A percentile compares a stretch with the other conserved stretches of the same genome.
Conservation (phyloP, 1,140 invertebrate genomes). For the Paraescarpia echinospica region DNA sequence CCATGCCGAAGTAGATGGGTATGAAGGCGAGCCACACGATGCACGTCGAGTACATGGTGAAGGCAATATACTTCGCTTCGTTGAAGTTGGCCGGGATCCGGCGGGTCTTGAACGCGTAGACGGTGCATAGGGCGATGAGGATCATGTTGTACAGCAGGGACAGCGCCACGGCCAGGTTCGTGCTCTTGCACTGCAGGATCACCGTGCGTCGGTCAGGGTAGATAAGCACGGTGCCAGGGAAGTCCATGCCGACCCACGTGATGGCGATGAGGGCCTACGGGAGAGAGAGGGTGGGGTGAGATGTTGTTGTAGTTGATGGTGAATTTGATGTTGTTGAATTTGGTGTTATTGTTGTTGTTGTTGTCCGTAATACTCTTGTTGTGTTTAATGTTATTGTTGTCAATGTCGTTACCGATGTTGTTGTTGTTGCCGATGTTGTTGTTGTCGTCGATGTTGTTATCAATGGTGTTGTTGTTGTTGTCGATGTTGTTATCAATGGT, state of each 20-base stretch:
- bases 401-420: too few species aligned
- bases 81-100: conserved; percentile 93
- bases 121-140: conserved; percentile 69
- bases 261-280: conserved; percentile 24
- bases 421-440: background rate
- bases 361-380: too few species aligned
- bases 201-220: conserved; percentile 27
- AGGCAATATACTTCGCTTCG: conserved; percentile 87
- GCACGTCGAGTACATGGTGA: conserved; percentile 87
- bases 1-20: conserved; percentile 67
- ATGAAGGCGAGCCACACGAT: conserved; percentile 71
- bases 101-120: conserved; percentile 74
- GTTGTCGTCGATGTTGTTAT: background rate
- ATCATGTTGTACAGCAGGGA: conserved; percentile 73
- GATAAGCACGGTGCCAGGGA: conserved; percentile 16
- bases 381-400: too few species aligned
- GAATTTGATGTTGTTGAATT: background rate
- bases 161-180: conserved; percentile 75
- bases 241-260: conserved; percentile 24
- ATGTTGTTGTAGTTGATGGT: background rate
- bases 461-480: too few species aligned
- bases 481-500: too few species aligned
- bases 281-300: background rate
- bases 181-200: conserved; percentile 70
- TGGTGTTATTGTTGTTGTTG: too few species aligned